Conservation (phyloP, 2,888 invertebrate genomes). For the Pelosia muscerda region DNA sequence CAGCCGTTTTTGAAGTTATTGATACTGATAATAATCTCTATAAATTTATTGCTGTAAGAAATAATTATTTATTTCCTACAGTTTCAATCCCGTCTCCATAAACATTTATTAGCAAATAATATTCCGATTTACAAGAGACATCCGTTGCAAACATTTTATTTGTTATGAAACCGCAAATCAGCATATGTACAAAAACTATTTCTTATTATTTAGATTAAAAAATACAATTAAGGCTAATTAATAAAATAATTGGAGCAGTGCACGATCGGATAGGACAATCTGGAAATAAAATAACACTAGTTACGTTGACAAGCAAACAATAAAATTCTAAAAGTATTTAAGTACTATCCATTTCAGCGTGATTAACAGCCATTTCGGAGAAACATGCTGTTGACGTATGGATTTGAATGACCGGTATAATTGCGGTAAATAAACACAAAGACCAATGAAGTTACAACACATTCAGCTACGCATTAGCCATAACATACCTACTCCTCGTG, state of each 20-base stretch:
- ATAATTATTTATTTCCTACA: background rate
- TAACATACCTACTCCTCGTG: too few relatives aligned
- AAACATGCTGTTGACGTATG: background rate
- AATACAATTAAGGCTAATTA: conserved; percentile 27
- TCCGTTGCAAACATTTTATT: background rate
- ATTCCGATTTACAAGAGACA: background rate
- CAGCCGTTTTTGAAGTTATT: background rate
- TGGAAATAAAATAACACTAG: conserved; percentile 49
- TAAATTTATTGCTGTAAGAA: background rate
- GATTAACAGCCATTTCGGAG: background rate
- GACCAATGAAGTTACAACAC: background rate
- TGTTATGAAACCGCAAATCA: background rate
- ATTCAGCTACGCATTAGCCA: too few relatives aligned
- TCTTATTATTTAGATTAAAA: conserved; percentile 28
- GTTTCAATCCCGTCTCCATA: background rate
- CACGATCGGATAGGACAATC: conserved; percentile 42
- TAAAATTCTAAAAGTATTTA: conserved; percentile 14
- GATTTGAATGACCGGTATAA: background rate
- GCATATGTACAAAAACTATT: background rate
- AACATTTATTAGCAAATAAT: background rate
- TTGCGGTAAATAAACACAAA: background rate
- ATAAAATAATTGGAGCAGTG: conserved; percentile 32
- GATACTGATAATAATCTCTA: background rate
- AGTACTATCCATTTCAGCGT: too few relatives aligned
- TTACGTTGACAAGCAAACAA: conserved; percentile 28